phyloP scores from a whole-genome alignment of 2,888 invertebrate genomes.

The Xestoiulus laeticollis region DNA sequence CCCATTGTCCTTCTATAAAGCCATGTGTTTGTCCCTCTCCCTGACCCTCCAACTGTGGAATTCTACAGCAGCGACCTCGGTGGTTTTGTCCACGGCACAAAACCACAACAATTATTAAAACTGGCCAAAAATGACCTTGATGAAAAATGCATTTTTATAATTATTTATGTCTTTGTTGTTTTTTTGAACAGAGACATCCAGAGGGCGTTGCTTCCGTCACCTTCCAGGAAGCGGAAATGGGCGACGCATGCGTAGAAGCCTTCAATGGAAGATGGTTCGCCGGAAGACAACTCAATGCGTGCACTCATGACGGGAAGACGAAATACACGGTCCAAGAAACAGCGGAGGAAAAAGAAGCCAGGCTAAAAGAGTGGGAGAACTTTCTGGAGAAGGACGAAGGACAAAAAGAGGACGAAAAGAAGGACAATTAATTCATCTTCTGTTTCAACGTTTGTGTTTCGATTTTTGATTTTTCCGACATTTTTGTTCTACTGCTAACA shows the following conservation, averaged over 20 bases:
- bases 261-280: conserved; percentile 92
- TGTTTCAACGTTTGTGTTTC: neutral
- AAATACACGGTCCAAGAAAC: conserved; percentile 92
- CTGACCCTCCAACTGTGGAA: too few relatives aligned
- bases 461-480: neutral
- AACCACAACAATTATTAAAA: too few relatives aligned
- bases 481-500: neutral
- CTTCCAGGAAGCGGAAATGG: conserved; percentile 89
- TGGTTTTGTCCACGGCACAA: neutral
- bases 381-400: conserved; percentile 72
- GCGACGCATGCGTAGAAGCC: conserved; percentile 86
- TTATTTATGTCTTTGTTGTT: conserved; percentile 32
- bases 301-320: conserved; percentile 94
- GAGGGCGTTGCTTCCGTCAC: conserved; percentile 94
- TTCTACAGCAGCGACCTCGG: neutral
- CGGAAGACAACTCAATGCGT: conserved; percentile 82
- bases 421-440: neutral
- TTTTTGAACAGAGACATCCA: conserved; percentile 76
- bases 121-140: neutral
- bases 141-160: too few relatives aligned
- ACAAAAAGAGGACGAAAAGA: neutral
- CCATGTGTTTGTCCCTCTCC: too few relatives aligned
- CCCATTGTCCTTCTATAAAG: too few relatives aligned
- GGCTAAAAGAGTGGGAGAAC: conserved; percentile 87
- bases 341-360: conserved; percentile 81